phyloP scores from a whole-genome alignment of 2,888 invertebrate genomes.

The Blastobasis adustella region DNA sequence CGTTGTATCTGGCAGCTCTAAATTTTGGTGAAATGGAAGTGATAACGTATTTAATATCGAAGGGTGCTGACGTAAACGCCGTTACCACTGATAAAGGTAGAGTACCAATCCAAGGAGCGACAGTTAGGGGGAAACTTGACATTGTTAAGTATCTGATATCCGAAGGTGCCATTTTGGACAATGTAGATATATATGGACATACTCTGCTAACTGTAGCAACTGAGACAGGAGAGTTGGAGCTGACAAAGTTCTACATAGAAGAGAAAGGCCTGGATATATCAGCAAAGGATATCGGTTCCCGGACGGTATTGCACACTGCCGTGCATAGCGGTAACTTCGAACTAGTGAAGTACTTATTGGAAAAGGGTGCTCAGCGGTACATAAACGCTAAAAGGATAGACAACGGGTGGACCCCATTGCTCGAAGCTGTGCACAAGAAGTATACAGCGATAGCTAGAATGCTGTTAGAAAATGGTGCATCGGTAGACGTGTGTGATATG shows the following conservation, averaged over 20 bases:
- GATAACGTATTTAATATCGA: conserved; percentile 1
- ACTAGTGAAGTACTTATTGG: conserved; percentile 3
- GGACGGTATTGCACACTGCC: conserved; percentile 4
- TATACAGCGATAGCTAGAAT: neutral
- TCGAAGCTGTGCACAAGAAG: conserved; percentile 1
- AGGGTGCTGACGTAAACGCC: neutral
- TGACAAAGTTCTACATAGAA: conserved; percentile 6
- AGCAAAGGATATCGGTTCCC: neutral
- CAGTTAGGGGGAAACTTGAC: neutral
- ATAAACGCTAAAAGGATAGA: conserved; percentile 2
- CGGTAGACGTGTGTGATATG: neutral
- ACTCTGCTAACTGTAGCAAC: neutral
- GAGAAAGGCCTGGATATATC: neutral
- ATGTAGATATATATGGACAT: neutral
- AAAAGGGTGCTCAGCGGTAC: neutral
- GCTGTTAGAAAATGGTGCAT: neutral
- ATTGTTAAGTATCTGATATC: conserved; percentile 4
- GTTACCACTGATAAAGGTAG: neutral
- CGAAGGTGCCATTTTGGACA: neutral
- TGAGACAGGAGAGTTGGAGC: conserved; percentile 2
- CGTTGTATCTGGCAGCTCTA: neutral
- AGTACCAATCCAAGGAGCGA: neutral
- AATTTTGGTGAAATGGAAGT: neutral
- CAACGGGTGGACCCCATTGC: conserved; percentile 4
- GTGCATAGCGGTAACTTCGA: conserved; percentile 5